phyloP scores from a whole-genome alignment of 2,797 vertebrate species.

The Danio albolineatus region DNA sequence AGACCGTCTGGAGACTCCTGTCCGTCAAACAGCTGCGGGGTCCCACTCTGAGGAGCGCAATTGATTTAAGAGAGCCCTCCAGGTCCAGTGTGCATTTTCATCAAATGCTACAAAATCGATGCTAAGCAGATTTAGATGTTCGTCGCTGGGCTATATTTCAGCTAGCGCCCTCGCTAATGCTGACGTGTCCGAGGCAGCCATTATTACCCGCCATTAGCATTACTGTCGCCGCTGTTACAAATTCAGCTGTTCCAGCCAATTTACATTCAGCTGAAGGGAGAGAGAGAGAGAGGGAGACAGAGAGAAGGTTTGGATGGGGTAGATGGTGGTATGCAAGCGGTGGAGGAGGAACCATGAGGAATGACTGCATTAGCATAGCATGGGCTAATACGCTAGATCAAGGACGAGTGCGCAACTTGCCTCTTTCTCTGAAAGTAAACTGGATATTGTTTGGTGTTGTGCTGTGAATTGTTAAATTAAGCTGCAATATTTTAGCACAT shows the following conservation, averaged over 20 bases:
- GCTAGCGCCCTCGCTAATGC: slow-evolving; percentile 59
- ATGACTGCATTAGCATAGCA: slow-evolving; percentile 18
- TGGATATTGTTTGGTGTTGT: not conserved
- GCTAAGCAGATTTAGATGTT: slow-evolving; percentile 66
- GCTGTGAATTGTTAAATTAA: not conserved
- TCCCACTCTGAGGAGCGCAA: slow-evolving; percentile 53
- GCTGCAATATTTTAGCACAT: too few relatives aligned
- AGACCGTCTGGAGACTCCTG: slow-evolving; percentile 56
- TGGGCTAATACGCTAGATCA: not conserved
- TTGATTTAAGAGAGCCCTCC: slow-evolving; percentile 64
- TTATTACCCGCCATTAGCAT: slow-evolving; percentile 64
- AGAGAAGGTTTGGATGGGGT: slow-evolving; percentile 13
- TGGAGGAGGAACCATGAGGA: slow-evolving; percentile 10
- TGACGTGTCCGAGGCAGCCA: slow-evolving; percentile 61
- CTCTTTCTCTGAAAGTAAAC: not conserved
- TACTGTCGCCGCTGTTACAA: slow-evolving; percentile 62
- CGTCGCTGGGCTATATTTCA: slow-evolving; percentile 64
- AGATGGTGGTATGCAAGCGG: slow-evolving; percentile 6
- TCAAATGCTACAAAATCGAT: slow-evolving; percentile 65
- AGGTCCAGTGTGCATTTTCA: slow-evolving; percentile 63
- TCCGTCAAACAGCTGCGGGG: slow-evolving; percentile 51
- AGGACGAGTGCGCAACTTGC: not conserved
- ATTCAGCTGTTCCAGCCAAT: slow-evolving; percentile 60
- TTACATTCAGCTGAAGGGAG: slow-evolving; percentile 56
- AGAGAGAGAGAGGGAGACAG: not conserved